Conservation (phyloP, 2,797 vertebrate genomes). For the Sciurus vulgaris region DNA sequence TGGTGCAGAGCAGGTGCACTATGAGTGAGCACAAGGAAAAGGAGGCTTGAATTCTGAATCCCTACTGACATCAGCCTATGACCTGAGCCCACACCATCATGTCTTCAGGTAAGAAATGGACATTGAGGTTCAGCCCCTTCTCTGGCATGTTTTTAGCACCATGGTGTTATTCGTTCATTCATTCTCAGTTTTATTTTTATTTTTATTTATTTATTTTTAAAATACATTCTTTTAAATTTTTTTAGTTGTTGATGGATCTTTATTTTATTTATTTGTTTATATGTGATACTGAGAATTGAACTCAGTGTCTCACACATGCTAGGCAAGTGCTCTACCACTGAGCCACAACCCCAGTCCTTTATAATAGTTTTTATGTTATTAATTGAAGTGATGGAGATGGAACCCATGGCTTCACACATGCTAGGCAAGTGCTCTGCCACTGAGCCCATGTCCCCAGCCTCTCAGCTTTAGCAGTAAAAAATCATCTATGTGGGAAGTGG, state of each 20-base stretch:
- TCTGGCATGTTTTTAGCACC: not conserved
- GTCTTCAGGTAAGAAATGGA: not conserved
- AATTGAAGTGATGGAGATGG: too few species aligned
- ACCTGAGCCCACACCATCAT: not conserved
- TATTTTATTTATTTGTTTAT: too few species aligned
- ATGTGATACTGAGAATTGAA: too few species aligned
- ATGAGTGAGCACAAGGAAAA: not conserved
- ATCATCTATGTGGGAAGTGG: not conserved
- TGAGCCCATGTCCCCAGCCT: not conserved
- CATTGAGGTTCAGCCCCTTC: too few species aligned
- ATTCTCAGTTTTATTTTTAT: not conserved
- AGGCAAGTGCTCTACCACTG: too few species aligned
- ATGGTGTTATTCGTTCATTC: not conserved
- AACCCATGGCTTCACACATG: not conserved
- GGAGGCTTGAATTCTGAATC: not conserved
- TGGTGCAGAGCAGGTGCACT: not conserved
- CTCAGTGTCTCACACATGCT: too few species aligned
- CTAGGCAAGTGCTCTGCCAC: not conserved
- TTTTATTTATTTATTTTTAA: not conserved
- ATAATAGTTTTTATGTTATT: not conserved
- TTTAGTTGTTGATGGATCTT: too few species aligned
- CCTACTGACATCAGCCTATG: not conserved
- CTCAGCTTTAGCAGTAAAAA: not conserved
- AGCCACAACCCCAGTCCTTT: too few species aligned
- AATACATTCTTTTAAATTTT: too few species aligned